Evolutionary conservation across 2,797 vertebrate genomes (phyloP), one percentile per base, ranked within the genome.

Genomic region (Gephyroberyx darwinii): DNA sequence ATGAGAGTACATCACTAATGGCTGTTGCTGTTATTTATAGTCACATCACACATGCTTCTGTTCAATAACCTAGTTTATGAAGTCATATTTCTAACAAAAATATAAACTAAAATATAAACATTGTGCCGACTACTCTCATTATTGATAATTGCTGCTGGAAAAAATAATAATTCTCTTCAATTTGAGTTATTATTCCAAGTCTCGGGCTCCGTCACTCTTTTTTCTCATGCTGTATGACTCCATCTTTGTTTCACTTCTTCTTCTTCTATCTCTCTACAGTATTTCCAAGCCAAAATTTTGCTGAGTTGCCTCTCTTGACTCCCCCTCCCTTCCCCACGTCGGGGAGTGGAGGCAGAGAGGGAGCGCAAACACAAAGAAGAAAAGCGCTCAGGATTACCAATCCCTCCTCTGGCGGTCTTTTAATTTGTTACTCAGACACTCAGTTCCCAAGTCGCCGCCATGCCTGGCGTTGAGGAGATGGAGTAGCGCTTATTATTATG

Each of bases 401-500:
- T 65, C 19, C 4, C 14, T 60, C 52, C 31, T 50, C 54, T 20
- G 57, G 26, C 58, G n/a, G 17, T 70, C n/a, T 66, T 74, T 73
- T 73, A 22, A 30, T 37, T 58, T 2, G 4, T 20, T 16, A 30
- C 30, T 60, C 58, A 41, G 71, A 6, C 55, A 31, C 13, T 26
- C 26, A 47, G 56, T 62, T 75, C 55, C 20, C 26, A 54, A 69
- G 61, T 65, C 65, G 37, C 4, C 20, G 7, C 12, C 59, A 60
- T 41, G 39, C 31, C 61, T 68, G 76, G 35, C 62, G 39, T 83
- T 77, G 74, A 81, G 64, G 62, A 72, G 54, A 69, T 30, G 41
- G 52, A 74, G 47, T 66, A 69, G 66, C 0, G 4, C 69, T 81
- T 67, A 63, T 80, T 70, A 85, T 82, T 69, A 85, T 82, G 77